Base-by-base conservation (phyloP, 2,797 vertebrate genomes). In the Phaenicophaeus curvirostris region DNA sequence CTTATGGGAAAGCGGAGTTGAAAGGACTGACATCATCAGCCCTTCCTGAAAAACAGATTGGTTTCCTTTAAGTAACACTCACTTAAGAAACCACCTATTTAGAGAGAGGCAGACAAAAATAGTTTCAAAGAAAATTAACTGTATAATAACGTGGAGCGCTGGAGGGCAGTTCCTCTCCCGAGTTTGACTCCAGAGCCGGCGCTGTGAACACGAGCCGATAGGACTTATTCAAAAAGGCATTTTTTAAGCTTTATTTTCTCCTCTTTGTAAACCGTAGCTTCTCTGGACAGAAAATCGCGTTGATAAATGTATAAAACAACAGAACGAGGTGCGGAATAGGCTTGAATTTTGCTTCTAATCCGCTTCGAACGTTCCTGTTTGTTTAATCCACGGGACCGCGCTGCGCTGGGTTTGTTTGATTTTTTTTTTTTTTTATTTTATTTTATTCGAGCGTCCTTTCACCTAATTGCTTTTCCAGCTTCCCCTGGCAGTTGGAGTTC, bases 41-140 rank as follows among this genome's bases (percentile, higher is more conserved):
- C 87, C 48, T 95, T 97, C 90, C 90, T 95, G 89, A 96, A 97
- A 97, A 97, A 94, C 96, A 96, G 89, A 90, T 96, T 96, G 91
- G 86, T 96, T 97, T 97, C 96, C 94, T 96, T 97, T 97, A 92
- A 97, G 89, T 96, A 96, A 96, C 90, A 96, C 93, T 97, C 95
- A 93, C 85, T 96, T 95, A 93, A 96, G 84, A 96, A 97, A 93
- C 85, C 94, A 93, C 94, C 92, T 96, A 78, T 97, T 92, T 96
- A 89, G 94, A 96, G 72, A 82, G 39, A 55, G 63, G 93, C 74
- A 30, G 95, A 66, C 93, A 68, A 95, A 97, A 95, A 96, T 94
- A 95, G 75, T 96, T 91, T 83, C 80, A 74, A 94, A 86, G 90
- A 88, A 96, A 95, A 93, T 89, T 81, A 91, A 82, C 75, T 68